Evolutionary conservation across 2,888 invertebrate species (phyloP), one percentile per base, ranked within the genome.

Genomic region (Baronia brevicornis): DNA sequence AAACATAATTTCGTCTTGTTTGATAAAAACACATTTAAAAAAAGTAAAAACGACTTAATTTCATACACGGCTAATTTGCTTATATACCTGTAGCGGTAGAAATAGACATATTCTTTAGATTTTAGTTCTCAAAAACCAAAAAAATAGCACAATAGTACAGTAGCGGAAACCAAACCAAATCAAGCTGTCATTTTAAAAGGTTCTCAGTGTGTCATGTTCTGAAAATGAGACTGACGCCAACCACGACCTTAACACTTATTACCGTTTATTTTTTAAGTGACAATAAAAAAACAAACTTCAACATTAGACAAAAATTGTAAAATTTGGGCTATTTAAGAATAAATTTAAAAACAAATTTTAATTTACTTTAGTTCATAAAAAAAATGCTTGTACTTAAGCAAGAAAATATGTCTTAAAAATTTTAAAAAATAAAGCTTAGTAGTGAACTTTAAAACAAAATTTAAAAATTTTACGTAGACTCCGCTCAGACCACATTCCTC

Each of bases 81-180:
- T 61, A 62, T 51, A 60, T 77, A 82, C 82, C 82, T 78, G 80
- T 80, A 61, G 82, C 82, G 45, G 82, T 77, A 51, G 82, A 82
- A 68, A 82, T 82, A 46, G 82, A 82, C 82, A 82, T 82, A 71
- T 67, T 79, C 60, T 59, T 46, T 41, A 46, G 65, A 64, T 71
- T 72, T 68, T 67, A 56, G 63, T 60, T 69, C 54, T n/a, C 59
- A 61, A 77, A 80, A 80, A 69, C 68, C 65, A 67, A 74, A 78
- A 80, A 60, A 80, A 78, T 80, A 79, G 77, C 74, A 78, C 80
- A 79, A 78, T 67, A 80, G 80, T 73, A 82, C 82, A 82, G 80
- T 77, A 77, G 82, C 80, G 80, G 82, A 82, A 80, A 82, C 82
- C 80, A 82, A 82, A 82, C 82, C 79, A 79, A 82, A 78, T 82